A percentile compares a stretch with the other conserved stretches of the same genome.
Conservation (phyloP, 2,888 invertebrate genomes). For the Pyrochroa serraticornis region DNA sequence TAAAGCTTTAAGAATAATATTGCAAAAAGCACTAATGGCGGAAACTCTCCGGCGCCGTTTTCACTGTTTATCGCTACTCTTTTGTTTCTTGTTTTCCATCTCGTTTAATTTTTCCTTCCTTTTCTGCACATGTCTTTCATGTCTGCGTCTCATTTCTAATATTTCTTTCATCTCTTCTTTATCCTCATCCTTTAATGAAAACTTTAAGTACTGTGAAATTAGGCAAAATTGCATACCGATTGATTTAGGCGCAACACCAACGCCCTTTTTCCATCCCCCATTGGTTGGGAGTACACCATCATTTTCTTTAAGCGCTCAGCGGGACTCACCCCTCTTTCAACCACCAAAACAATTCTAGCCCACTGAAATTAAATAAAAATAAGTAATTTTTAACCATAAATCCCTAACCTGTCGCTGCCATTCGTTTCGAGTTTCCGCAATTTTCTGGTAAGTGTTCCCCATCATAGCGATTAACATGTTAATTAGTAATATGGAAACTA, state of each 20-base stretch:
- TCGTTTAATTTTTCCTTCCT: slow-evolving; percentile 54
- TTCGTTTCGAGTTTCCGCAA: slow-evolving; percentile 95
- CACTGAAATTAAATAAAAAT: slow-evolving; percentile 65
- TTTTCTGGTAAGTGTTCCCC: slow-evolving; percentile 99
- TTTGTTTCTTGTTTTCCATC: neutral
- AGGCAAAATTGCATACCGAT: slow-evolving; percentile 64
- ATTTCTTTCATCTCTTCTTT: slow-evolving; percentile 95
- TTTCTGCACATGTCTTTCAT: slow-evolving; percentile 79
- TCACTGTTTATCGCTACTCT: neutral
- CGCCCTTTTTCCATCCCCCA: slow-evolving; percentile 86
- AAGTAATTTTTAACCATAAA: slow-evolving; percentile 1
- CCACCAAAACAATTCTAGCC: slow-evolving; percentile 96
- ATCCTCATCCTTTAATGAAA: slow-evolving; percentile 76
- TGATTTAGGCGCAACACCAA: slow-evolving; percentile 88
- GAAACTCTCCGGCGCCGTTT: too few relatives aligned
- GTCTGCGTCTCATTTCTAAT: slow-evolving; percentile 86
- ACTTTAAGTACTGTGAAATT: neutral
- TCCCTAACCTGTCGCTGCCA: slow-evolving; percentile 86
- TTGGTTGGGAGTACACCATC: slow-evolving; percentile 91
- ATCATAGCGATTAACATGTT: slow-evolving; percentile 99
- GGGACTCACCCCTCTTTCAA: slow-evolving; percentile 95
- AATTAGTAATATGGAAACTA: slow-evolving; percentile 92
- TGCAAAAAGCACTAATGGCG: too few relatives aligned
- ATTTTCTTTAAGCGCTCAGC: slow-evolving; percentile 84
- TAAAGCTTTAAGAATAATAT: too few relatives aligned